Conservation (phyloP, 2,888 invertebrate species). For the Gari tellinella region DNA sequence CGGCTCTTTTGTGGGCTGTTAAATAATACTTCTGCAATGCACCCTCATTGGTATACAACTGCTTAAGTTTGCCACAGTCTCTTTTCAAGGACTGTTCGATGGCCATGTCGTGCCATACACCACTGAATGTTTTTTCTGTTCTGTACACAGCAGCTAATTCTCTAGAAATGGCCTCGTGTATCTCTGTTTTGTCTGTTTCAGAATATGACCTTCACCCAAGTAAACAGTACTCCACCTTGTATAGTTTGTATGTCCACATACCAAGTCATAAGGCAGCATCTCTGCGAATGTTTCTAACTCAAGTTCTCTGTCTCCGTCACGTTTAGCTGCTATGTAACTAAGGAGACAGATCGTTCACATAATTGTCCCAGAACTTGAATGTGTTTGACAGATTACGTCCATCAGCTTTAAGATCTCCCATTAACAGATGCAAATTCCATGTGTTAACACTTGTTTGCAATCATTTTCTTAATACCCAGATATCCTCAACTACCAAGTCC, state of each 20-base stretch:
- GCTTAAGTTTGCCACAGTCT: constrained; percentile 29
- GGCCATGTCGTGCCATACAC: constrained; percentile 35
- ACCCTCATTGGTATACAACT: constrained; percentile 20
- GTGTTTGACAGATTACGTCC: background rate
- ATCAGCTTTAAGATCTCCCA: background rate
- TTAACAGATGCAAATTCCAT: background rate
- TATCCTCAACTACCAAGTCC: constrained; percentile 1
- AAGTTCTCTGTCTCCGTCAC: constrained; percentile 11
- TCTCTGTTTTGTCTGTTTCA: constrained; percentile 6
- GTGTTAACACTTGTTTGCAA: constrained; percentile 7
- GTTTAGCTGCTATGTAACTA: constrained; percentile 12
- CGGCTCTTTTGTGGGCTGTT: constrained; percentile 28
- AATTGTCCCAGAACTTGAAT: constrained; percentile 12
- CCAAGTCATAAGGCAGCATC: constrained; percentile 15
- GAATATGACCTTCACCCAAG: constrained; percentile 5
- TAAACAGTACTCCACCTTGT: constrained; percentile 19
- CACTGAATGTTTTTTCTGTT: constrained; percentile 21
- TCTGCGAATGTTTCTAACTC: constrained; percentile 29
- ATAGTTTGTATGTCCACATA: too few relatives aligned
- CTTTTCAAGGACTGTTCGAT: constrained; percentile 26
- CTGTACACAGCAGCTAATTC: constrained; percentile 10
- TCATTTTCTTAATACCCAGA: background rate
- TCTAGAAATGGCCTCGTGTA: constrained; percentile 3
- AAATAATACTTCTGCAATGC: constrained; percentile 33
- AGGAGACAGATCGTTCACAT: constrained; percentile 13